Conservation (phyloP, 2,797 vertebrate species). For the Choloepus didactylus region DNA sequence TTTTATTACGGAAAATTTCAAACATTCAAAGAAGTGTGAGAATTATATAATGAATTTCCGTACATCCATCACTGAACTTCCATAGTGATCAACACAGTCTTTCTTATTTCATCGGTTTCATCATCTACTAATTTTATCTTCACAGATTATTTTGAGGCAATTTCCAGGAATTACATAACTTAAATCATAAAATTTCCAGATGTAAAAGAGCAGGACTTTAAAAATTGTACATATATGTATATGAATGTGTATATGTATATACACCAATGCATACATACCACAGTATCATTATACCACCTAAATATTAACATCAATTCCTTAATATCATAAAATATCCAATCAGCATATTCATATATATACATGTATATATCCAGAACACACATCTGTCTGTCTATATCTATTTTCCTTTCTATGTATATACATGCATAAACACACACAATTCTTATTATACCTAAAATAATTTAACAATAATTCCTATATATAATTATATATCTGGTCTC, state of each 20-base stretch:
- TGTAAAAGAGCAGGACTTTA: not conserved
- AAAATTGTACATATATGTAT: not conserved
- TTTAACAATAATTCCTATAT: not conserved
- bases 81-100: not conserved
- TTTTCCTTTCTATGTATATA: not conserved
- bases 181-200: not conserved
- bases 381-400: too few species aligned
- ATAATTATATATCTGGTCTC: not conserved
- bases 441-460: slow-evolving; percentile 30
- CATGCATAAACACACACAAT: not conserved
- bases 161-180: slow-evolving; percentile 13
- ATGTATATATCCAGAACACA: not conserved
- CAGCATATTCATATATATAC: not conserved
- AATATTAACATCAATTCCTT: not conserved
- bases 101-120: not conserved
- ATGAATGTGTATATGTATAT: not conserved
- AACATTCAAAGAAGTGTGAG: not conserved
- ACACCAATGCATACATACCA: not conserved
- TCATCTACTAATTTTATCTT: not conserved
- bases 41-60: not conserved
- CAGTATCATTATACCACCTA: not conserved
- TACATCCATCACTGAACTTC: not conserved
- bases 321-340: not conserved
- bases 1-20: slow-evolving; percentile 6
- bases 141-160: not conserved